Evolutionary conservation across 2,888 invertebrate species (phyloP).

Genomic region (Agrochola circellaris): DNA sequence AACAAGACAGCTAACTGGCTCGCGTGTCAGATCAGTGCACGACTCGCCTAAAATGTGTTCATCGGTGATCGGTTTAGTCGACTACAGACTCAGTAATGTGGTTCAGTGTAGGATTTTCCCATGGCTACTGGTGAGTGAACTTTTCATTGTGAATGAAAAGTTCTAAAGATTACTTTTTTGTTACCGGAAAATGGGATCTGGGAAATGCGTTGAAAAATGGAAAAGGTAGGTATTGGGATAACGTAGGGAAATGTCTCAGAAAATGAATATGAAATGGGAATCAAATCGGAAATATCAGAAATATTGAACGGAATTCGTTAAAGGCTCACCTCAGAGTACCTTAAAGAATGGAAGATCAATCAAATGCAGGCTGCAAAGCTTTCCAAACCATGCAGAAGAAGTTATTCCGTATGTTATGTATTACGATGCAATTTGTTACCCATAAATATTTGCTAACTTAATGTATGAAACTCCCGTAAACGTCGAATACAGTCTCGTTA

Average conservation of each 20-base stretch:
- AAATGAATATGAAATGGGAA: neutral
- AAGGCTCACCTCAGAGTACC: neutral
- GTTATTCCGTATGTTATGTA: neutral
- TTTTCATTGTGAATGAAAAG: neutral
- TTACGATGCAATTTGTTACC: neutral
- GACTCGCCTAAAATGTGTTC: slow-evolving; percentile 39
- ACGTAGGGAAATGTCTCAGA: neutral
- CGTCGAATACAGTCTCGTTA: slow-evolving; percentile 5
- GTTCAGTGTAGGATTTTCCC: neutral
- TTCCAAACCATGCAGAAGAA: neutral
- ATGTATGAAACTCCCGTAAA: neutral
- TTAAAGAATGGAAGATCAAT: neutral
- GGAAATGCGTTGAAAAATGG: neutral
- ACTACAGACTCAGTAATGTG: neutral
- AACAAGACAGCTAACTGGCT: slow-evolving; percentile 18
- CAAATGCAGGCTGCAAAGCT: neutral
- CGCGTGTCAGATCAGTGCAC: slow-evolving; percentile 25
- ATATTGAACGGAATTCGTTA: neutral
- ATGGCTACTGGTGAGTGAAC: neutral
- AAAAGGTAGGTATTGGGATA: neutral
- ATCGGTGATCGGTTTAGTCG: slow-evolving; percentile 16
- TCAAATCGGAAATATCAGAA: neutral
- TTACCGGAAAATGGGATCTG: neutral
- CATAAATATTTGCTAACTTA: neutral
- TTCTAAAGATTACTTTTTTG: too few species aligned